Evolutionary conservation across 1,140 invertebrate genomes (phyloP).

Genomic region (Myzus persicae): DNA sequence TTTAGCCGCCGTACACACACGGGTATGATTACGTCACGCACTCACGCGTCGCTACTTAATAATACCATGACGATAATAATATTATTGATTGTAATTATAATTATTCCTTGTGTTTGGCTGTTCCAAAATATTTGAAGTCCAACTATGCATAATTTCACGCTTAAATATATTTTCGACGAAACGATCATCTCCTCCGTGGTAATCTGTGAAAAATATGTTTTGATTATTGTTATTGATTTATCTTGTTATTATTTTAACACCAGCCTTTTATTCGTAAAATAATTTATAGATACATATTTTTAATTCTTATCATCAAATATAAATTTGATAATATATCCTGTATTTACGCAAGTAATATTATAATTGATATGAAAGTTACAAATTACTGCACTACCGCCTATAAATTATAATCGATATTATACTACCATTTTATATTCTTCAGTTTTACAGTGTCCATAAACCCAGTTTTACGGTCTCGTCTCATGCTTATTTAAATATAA

Average conservation of each 20-base stretch:
- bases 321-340: not conserved
- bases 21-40: not conserved
- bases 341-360: not conserved
- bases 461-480: no score
- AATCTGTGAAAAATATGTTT: not conserved
- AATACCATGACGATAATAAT: not conserved
- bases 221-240: not conserved
- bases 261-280: not conserved
- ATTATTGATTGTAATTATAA: slow-evolving; percentile 12
- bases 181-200: not conserved
- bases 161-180: not conserved
- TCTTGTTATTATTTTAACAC: not conserved
- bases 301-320: not conserved
- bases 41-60: not conserved
- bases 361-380: not conserved
- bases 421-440: not conserved
- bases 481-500: no score
- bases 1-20: not conserved
- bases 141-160: not conserved
- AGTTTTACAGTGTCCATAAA: not conserved
- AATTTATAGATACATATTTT: not conserved
- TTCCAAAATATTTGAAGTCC: not conserved
- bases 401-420: not conserved
- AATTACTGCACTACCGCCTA: not conserved
- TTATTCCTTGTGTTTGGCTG: not conserved